phyloP scores from a whole-genome alignment of 2,797 vertebrate species.

The Rhinogobio ventralis region DNA sequence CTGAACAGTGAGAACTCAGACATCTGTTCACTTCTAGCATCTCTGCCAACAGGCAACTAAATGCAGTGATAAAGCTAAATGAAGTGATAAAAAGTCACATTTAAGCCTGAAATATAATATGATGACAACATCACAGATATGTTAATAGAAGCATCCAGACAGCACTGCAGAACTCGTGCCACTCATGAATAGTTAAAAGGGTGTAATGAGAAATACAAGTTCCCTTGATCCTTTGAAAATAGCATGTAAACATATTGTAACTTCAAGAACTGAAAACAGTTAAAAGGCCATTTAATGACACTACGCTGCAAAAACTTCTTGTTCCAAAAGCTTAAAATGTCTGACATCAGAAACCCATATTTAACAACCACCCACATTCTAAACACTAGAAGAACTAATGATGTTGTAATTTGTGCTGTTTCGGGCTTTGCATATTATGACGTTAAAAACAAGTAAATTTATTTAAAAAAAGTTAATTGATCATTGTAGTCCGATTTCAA shows the following conservation, averaged over 20 bases:
- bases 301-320: background rate
- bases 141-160: background rate
- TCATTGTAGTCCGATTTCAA: background rate
- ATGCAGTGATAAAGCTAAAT: conserved; percentile 2
- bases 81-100: background rate
- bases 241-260: background rate
- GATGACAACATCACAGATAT: background rate
- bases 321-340: background rate
- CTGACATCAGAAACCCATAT: background rate
- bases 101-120: background rate
- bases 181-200: background rate
- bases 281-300: background rate
- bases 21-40: conserved; percentile 24
- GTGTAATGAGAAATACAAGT: background rate
- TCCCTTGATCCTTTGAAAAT: background rate
- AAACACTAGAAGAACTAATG: background rate
- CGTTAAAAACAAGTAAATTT: background rate
- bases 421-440: background rate
- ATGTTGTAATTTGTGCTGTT: background rate
- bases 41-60: conserved; percentile 1
- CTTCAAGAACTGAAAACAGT: background rate
- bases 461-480: background rate
- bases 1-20: background rate
- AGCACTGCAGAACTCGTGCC: background rate
- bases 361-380: background rate